These are phyloP conservation scores for Lasioglossum zephyrum DNA, from an alignment of 2,888 invertebrate genomes.

Conservation along the genomic window DNA sequence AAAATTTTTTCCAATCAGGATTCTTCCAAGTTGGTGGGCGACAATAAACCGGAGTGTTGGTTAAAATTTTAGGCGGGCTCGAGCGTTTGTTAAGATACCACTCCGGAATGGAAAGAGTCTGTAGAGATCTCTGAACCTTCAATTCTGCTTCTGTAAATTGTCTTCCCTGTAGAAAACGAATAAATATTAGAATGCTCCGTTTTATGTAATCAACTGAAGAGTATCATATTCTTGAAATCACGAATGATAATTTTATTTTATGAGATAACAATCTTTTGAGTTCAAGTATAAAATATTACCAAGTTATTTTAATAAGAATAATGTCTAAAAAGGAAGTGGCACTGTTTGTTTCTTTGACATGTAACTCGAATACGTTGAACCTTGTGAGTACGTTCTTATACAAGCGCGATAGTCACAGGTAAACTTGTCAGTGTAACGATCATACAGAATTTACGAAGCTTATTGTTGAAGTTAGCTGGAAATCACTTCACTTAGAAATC, in stretches of 20 bases:
- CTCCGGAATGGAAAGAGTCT: slow-evolving; percentile 73
- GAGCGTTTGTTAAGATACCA: slow-evolving; percentile 75
- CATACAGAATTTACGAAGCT: background rate
- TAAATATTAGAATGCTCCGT: background rate
- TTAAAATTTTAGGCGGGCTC: slow-evolving; percentile 71
- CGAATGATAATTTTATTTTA: background rate
- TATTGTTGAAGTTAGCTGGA: background rate
- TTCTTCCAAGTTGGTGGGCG: slow-evolving; percentile 72
- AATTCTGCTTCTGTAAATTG: slow-evolving; percentile 73
- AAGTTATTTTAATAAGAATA: background rate
- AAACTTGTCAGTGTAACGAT: background rate
- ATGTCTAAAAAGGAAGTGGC: background rate
- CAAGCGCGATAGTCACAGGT: background rate
- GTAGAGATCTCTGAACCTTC: slow-evolving; percentile 69
- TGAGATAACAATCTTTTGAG: background rate
- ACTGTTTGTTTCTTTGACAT: background rate
- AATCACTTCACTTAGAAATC: background rate
- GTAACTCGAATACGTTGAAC: background rate
- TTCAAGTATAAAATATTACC: background rate
- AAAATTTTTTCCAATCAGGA: background rate
- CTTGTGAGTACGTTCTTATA: background rate
- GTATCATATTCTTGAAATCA: background rate
- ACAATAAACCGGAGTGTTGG: slow-evolving; percentile 69
- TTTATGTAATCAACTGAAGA: background rate
- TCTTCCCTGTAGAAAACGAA: slow-evolving; percentile 47